Evolutionary conservation across 2,888 invertebrate species (phyloP).

Genomic region (Eugnorisma glareosa): DNA sequence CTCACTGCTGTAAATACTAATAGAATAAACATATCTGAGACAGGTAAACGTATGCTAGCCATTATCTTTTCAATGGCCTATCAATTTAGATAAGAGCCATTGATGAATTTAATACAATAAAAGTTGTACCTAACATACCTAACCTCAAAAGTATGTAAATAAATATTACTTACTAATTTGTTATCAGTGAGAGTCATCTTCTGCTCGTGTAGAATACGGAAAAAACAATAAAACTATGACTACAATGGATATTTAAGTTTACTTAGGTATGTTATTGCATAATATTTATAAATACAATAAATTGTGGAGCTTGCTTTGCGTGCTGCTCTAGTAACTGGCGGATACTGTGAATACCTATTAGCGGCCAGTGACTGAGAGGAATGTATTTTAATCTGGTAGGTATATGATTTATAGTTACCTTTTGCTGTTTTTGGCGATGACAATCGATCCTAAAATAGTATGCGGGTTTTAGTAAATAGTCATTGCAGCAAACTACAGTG

Average conservation of each 20-base stretch:
- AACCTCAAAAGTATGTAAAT: conserved; percentile 62
- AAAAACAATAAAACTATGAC: neutral
- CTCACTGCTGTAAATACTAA: conserved; percentile 36
- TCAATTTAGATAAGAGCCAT: conserved; percentile 61
- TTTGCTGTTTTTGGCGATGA: conserved; percentile 72
- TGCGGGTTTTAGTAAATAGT: conserved; percentile 37
- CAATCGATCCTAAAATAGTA: conserved; percentile 72
- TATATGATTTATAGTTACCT: conserved; percentile 63
- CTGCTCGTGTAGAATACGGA: neutral
- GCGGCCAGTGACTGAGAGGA: conserved; percentile 52
- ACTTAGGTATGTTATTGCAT: conserved; percentile 60
- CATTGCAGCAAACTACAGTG: conserved; percentile 1
- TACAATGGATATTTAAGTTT: neutral
- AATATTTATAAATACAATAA: conserved; percentile 33
- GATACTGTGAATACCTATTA: conserved; percentile 46
- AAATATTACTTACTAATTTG: conserved; percentile 75
- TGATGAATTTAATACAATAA: conserved; percentile 17
- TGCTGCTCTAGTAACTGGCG: conserved; percentile 45
- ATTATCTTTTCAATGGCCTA: conserved; percentile 57
- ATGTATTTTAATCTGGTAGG: conserved; percentile 65
- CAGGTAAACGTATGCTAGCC: conserved; percentile 16
- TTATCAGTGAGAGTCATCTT: conserved; percentile 71
- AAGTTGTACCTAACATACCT: conserved; percentile 39
- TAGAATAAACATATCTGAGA: conserved; percentile 36
- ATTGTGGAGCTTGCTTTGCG: conserved; percentile 23